Conservation (phyloP, 2,888 invertebrate genomes). For the Lepidochrysops patricia region DNA sequence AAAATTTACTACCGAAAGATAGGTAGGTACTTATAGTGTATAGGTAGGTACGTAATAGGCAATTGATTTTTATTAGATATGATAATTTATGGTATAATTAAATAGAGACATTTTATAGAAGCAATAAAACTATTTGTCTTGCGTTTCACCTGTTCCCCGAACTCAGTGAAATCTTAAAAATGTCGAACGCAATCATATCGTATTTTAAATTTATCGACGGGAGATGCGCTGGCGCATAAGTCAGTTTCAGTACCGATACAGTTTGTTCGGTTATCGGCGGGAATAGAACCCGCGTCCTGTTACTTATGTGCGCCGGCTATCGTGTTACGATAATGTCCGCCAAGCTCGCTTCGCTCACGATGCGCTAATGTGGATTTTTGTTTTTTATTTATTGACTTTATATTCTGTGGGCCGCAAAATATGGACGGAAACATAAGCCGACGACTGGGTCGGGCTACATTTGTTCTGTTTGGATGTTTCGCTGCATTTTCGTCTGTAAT, state of each 20-base stretch:
- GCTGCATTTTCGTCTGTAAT: neutral
- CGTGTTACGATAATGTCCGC: constrained; percentile 55
- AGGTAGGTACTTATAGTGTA: neutral
- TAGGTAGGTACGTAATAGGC: neutral
- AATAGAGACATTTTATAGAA: constrained; percentile 1
- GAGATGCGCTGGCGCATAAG: constrained; percentile 22
- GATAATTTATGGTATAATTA: neutral
- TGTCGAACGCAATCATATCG: constrained; percentile 24
- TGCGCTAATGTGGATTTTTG: constrained; percentile 31
- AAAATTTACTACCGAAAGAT: neutral
- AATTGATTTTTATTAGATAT: neutral
- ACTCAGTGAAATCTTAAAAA: constrained; percentile 15
- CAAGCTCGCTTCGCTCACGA: constrained; percentile 34
- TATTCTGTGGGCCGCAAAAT: constrained; percentile 15
- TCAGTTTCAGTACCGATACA: constrained; percentile 51
- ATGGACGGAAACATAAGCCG: neutral
- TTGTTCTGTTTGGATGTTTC: neutral
- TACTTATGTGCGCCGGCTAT: constrained; percentile 55
- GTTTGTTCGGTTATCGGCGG: constrained; percentile 54
- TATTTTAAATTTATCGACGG: constrained; percentile 26
- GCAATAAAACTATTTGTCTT: constrained; percentile 8
- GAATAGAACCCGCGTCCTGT: constrained; percentile 41
- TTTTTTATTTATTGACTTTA: constrained; percentile 33
- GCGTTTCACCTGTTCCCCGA: neutral
- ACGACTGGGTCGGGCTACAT: neutral